Conservation (phyloP, 2,113 vertebrate species). For the Rhabdornis inornatus region DNA sequence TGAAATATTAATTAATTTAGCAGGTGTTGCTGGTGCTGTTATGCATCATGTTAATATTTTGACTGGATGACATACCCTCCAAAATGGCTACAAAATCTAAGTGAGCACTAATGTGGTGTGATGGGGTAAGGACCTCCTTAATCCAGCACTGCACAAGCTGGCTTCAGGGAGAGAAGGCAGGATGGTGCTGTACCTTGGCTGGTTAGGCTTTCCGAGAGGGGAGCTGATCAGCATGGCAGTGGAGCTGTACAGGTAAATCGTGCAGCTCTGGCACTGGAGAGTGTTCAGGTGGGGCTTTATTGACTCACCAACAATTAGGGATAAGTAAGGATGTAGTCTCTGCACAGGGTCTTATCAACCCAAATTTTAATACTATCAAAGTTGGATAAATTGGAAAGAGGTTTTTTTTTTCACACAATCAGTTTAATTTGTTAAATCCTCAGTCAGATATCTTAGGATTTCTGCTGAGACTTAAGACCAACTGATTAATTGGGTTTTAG, state of each 20-base stretch:
- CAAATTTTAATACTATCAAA: background rate
- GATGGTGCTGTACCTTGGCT: background rate
- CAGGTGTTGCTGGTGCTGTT: background rate
- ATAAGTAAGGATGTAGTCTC: background rate
- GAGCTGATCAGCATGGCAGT: background rate
- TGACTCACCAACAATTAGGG: background rate
- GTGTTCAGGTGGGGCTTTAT: accelerated
- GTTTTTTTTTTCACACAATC: background rate
- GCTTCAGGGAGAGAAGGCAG: background rate
- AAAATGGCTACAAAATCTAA: background rate
- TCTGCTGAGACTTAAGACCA: background rate
- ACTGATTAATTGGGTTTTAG: background rate
- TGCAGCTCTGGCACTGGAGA: accelerated
- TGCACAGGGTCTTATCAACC: background rate
- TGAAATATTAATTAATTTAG: background rate
- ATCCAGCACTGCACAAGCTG: background rate
- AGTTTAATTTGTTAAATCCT: background rate
- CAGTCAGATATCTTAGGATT: background rate
- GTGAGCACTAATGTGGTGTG: accelerated
- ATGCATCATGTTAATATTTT: background rate
- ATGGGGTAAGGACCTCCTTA: background rate
- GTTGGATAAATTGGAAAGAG: background rate
- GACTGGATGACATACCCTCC: background rate
- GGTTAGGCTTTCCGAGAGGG: background rate
- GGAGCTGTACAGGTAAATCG: background rate